Evolutionary conservation across 2,797 vertebrate species (phyloP), one percentile per base, ranked within the genome.

Genomic region (Pseudochaenichthys georgianus): DNA sequence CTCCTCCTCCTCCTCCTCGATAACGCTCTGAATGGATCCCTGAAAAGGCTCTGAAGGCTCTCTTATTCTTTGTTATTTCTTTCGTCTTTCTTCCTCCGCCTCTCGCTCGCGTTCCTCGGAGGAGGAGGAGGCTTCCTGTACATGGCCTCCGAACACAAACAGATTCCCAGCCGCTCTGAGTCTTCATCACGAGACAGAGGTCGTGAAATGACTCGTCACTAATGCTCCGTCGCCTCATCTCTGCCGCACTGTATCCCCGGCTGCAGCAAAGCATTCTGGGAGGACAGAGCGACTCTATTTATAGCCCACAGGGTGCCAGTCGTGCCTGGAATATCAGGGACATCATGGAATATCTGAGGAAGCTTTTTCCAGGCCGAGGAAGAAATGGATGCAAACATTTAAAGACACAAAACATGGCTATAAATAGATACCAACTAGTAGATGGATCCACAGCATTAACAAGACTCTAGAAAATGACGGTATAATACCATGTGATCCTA

Each of bases 201-300:
- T 70, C 70, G 54, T 81, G 76, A 80, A 82, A 75, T 28, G 48
- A 72, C 68, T 83, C 46, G 66, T 80, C 73, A 53, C 65, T 77
- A 48, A 80, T 51, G 64, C 69, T 42, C 38, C 71, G 63, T 82
- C 60, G 3, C 74, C 70, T 69, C 15, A 5, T 65, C 73, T 66
- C 68, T 54, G 73, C 15, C 51, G 41, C 52, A 47, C 50, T 70
- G 66, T 48, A 54, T 53, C 53, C 63, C 43, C 70, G 41, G 28
- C 43, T 70, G 34, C 82, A 57, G 74, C 71, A 82, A 67, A 76
- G 77, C 8, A 72, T 75, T 38, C 68, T 75, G 71, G 80, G 80
- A 88, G 70, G 43, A 63, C 50, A 13, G 19, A 38, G 17, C 42
- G 4, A 34, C 31, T 61, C 80, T 84, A 75, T 86, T 80, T 84